Percentiles rank a stretch among this genome's conserved stretches.
Evolutionary conservation across 2,113 vertebrate species (phyloP).

Genomic region (Coptodon bakossiorum): DNA sequence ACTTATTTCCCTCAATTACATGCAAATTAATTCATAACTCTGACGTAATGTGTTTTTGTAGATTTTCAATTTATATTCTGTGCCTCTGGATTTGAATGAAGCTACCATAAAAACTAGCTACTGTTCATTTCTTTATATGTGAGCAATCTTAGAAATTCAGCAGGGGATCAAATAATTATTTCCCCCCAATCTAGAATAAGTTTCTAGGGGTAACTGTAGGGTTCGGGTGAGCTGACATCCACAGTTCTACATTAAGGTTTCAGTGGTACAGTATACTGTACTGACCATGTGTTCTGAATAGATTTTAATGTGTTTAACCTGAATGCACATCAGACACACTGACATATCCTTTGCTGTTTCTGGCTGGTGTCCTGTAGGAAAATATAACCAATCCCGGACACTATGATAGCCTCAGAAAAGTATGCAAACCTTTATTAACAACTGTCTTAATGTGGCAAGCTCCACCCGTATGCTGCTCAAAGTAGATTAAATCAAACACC

Average conservation of each 20-base stretch:
- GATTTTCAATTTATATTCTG: neutral
- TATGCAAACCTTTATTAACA: neutral
- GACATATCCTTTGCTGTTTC: neutral
- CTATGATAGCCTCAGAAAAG: neutral
- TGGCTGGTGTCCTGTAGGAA: neutral
- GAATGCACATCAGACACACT: neutral
- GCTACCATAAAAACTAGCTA: neutral
- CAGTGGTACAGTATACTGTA: neutral
- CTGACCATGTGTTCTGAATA: neutral
- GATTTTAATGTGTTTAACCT: neutral
- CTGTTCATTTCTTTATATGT: neutral
- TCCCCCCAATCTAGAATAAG: neutral
- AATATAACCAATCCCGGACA: neutral
- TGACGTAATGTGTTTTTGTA: neutral
- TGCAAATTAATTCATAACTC: neutral
- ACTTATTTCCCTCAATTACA: neutral
- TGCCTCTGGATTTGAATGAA: neutral
- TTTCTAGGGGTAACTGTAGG: neutral
- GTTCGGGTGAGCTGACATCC: neutral
- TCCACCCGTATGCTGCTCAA: neutral
- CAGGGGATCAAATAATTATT: neutral
- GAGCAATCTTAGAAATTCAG: neutral
- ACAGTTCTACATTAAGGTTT: neutral
- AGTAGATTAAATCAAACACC: neutral
- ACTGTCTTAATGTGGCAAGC: neutral